Evolutionary conservation across 2,888 invertebrate genomes (phyloP).

Genomic region (Rotaria macrura): DNA sequence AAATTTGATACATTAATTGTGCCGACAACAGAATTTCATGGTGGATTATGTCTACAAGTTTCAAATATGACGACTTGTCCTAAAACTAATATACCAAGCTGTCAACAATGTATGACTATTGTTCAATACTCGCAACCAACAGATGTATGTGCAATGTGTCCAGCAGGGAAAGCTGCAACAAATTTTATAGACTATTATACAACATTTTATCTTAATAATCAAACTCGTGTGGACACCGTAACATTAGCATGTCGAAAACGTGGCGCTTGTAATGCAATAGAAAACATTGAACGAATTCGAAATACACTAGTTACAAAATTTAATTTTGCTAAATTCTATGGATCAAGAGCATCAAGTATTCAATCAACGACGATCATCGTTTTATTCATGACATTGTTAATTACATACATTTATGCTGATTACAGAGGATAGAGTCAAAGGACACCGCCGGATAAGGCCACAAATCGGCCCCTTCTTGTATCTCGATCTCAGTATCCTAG

Average conservation of each 20-base stretch:
- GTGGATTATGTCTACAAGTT: not conserved
- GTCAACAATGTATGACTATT: not conserved
- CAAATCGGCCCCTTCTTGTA: no score
- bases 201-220: not conserved
- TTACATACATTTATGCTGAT: not conserved
- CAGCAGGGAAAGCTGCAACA: not conserved
- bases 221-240: not conserved
- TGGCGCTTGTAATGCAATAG: not conserved
- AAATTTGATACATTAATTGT: not conserved
- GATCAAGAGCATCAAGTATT: not conserved
- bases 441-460: no score
- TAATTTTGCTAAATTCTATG: not conserved
- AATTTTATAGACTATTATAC: not conserved
- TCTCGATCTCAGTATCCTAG: no score
- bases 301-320: not conserved
- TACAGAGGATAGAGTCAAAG: not conserved
- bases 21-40: not conserved
- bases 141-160: not conserved
- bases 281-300: not conserved
- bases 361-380: not conserved
- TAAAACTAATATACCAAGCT: not conserved
- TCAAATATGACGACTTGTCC: not conserved
- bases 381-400: not conserved
- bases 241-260: not conserved
- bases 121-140: not conserved